Evolutionary conservation across 53 echinoderm and acorn worm genomes (phyloP), one percentile per base, ranked within the genome.

Genomic region (Glandiceps talaboti): DNA sequence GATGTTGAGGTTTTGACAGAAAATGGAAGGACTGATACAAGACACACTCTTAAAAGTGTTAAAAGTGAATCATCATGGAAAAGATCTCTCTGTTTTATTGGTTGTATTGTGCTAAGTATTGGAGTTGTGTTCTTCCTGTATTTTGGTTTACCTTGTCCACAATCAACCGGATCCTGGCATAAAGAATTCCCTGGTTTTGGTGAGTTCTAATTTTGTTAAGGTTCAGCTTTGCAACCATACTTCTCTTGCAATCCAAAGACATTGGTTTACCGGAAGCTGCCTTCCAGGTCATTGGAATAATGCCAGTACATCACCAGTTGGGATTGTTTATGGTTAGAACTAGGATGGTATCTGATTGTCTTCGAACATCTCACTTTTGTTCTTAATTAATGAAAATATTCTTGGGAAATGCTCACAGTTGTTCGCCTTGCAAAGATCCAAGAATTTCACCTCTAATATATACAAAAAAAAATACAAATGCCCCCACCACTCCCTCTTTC

Each of bases 401-500:
- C 84, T 87, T 87, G 82, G 87, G 84, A 87, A 90, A 89, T 89
- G 92, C 92, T 92, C 87, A 89, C 89, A 83, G 84, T 86, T 86
- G 90, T 82, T 83, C 90, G 90, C 86, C 88, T 91, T 91, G 91
- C 91, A 85, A 80, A 87, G 88, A 85, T 91, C 91, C 79, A 90
- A 82, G 84, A 87, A 87, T 90, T 83, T 84, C 82, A 90, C 90
- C 90, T 90, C 87, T 87, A 81, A 87, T 87, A 84, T 74, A 76
- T n/a, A n/a, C n/a, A n/a, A n/a, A n/a, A n/a, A n/a, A 74, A 64
- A 83, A 85, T 80, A 79, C 79, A 45, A 76, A 87, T 83, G 76
- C 83, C 87, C 87, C 83, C 86, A 84, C 80, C 88, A 88, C 88
- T 92, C 92, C 92, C 89, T 92, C 87, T 92, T 87, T n/a, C n/a